Evolutionary conservation across 1,140 invertebrate genomes (phyloP), one percentile per base, ranked within the genome.

Genomic region (Mya arenaria): DNA sequence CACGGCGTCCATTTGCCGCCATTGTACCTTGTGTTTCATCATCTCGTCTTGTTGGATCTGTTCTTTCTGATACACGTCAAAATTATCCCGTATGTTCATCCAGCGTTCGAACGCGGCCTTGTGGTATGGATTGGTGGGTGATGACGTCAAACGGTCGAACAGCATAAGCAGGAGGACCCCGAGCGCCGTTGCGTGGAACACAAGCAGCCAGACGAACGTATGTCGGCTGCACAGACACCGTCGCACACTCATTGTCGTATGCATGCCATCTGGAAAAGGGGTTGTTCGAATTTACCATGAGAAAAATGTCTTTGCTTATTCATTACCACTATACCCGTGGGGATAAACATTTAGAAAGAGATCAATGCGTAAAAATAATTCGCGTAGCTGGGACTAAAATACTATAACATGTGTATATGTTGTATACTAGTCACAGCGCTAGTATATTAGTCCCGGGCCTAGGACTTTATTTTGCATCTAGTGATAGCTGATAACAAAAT

Each of bases 1-100:
- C 19, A 79, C 77, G 1, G 36, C 36, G 55, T 79, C 77, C 65
- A 79, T 69, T n/a, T 79, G 77, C 25, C 41, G 28, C 5, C 77
- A 48, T 36, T 36, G 25, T 10, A 66, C 10, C 6, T 15, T 41
- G 4, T 25, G 23, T 13, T 30, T 23, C 6, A 69, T 15, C 28
- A 30, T 34, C 19, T 3, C 52, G n/a, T 41, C 72, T 19, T 75
- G 34, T 0, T 60, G 0, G 1, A 48, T 48, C 30, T 48, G 30
- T 19, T 2, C 5, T 66, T 69, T 58, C 65, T 28, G 32, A 48
- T 79, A 79, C 2, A 34, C 4, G 36, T 69, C 65, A 44, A 79
- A 79, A 32, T 79, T 30, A 1, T 58, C 41, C 17, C 77, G 65
- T 0, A 79, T 79, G 8, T 19, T 23, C 41, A 32, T 68, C 77